phyloP scores from a whole-genome alignment of 2,113 vertebrate species.

The Nanger granti region DNA sequence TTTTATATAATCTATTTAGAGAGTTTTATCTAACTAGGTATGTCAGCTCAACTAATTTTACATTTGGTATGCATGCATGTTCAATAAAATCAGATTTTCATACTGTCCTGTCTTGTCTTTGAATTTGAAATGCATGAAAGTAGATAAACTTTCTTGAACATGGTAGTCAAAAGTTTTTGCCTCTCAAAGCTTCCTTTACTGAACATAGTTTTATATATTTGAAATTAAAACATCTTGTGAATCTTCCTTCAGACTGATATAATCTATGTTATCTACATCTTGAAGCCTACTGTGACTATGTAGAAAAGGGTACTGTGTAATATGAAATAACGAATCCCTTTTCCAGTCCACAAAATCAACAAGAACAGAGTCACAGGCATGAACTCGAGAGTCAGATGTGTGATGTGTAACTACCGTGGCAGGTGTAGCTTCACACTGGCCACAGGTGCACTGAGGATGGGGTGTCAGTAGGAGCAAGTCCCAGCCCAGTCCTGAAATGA shows the following conservation, averaged over 20 bases:
- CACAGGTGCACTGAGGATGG: not conserved
- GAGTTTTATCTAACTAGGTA: not conserved
- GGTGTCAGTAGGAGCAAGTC: not conserved
- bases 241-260: not conserved
- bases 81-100: slow-evolving; percentile 53
- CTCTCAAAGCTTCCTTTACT: not conserved
- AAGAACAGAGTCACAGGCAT: not conserved
- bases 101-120: not conserved
- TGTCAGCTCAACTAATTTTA: slow-evolving; percentile 4
- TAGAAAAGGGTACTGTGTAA: not conserved
- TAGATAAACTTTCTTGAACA: not conserved
- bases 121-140: slow-evolving; percentile 6
- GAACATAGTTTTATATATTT: not conserved
- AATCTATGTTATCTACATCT: not conserved
- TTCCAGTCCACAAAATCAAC: not conserved
- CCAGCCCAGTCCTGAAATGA: not conserved
- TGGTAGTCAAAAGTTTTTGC: not conserved
- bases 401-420: not conserved
- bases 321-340: not conserved
- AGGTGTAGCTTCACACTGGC: not conserved
- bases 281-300: not conserved
- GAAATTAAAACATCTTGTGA: slow-evolving; percentile 6
- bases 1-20: slow-evolving; percentile 4
- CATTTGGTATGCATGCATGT: not conserved
- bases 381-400: not conserved